phyloP scores from a whole-genome alignment of 2,113 vertebrate species.

The Pongo abelii region DNA sequence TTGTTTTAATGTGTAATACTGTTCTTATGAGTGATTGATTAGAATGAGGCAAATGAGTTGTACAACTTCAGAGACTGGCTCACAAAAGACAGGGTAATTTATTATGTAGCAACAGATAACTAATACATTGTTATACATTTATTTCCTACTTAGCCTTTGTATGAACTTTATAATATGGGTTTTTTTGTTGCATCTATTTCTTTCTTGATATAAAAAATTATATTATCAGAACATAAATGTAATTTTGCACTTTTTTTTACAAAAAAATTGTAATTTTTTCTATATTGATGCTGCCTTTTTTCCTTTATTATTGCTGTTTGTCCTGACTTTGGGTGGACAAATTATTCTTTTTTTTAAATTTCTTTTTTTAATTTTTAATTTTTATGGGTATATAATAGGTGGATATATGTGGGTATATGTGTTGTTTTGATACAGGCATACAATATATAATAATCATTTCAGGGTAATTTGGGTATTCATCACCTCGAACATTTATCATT shows the following conservation, averaged over 20 bases:
- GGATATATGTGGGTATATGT: too few relatives aligned
- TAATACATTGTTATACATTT: neutral
- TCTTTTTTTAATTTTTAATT: too few relatives aligned
- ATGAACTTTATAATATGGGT: neutral
- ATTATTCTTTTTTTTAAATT: neutral
- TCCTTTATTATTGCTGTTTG: neutral
- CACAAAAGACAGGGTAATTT: neutral
- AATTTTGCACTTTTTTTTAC: neutral
- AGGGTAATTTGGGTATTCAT: too few relatives aligned
- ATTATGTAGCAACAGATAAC: neutral
- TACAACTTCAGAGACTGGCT: neutral
- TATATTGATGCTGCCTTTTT: neutral
- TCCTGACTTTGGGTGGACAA: neutral
- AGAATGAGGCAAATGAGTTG: neutral
- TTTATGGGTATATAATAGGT: too few relatives aligned
- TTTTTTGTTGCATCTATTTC: neutral
- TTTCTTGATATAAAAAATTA: neutral
- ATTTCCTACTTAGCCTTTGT: neutral
- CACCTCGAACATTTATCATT: too few relatives aligned
- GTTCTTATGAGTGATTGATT: neutral
- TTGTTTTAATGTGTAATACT: neutral
- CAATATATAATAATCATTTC: too few relatives aligned
- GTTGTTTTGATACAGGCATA: too few relatives aligned
- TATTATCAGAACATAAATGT: neutral
- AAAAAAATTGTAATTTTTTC: neutral